phyloP scores from a whole-genome alignment of 1,140 invertebrate species.

The fruit fly (Drosophila melanogaster) region DNA sequence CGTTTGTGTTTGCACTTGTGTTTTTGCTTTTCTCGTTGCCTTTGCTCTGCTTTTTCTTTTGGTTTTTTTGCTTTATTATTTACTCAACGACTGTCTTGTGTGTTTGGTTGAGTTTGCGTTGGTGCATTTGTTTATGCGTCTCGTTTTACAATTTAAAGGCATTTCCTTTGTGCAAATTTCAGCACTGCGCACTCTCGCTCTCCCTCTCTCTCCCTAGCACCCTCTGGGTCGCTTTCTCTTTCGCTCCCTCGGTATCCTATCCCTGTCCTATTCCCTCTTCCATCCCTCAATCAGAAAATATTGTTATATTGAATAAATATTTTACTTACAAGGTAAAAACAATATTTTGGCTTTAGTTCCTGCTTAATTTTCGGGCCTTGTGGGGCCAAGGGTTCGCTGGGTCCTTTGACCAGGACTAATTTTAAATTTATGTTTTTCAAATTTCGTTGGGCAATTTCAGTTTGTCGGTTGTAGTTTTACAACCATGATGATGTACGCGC shows the following conservation, averaged over 20 bases:
- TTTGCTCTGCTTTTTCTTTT: conserved; percentile 44
- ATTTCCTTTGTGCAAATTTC: conserved; percentile 69
- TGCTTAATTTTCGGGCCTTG: conserved; percentile 58
- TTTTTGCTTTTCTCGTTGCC: conserved; percentile 27
- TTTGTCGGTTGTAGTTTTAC: conserved; percentile 55
- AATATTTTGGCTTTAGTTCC: conserved; percentile 79
- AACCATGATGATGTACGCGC: conserved; percentile 10
- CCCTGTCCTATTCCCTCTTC: conserved; percentile 6
- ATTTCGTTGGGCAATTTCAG: conserved; percentile 57
- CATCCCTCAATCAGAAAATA: conserved; percentile 52
- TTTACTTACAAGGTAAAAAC: conserved; percentile 80
- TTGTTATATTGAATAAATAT: conserved; percentile 81
- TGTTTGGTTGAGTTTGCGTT: conserved; percentile 37
- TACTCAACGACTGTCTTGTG: conserved; percentile 66
- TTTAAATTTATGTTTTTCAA: conserved; percentile 73
- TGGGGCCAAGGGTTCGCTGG: conserved; percentile 14
- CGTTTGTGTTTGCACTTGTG: conserved; percentile 27
- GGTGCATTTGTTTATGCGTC: conserved; percentile 80
- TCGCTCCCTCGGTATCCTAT: conserved; percentile 12
- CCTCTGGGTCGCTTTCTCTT: conserved; percentile 1
- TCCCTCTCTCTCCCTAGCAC: conserved; percentile 18
- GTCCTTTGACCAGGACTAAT: conserved; percentile 54
- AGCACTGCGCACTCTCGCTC: conserved; percentile 39
- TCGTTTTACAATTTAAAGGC: conserved; percentile 81
- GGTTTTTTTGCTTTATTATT: conserved; percentile 65